These are phyloP conservation scores for Ectemnius continuus DNA, from an alignment of 2,888 invertebrate genomes.

Conservation along the genomic window DNA sequence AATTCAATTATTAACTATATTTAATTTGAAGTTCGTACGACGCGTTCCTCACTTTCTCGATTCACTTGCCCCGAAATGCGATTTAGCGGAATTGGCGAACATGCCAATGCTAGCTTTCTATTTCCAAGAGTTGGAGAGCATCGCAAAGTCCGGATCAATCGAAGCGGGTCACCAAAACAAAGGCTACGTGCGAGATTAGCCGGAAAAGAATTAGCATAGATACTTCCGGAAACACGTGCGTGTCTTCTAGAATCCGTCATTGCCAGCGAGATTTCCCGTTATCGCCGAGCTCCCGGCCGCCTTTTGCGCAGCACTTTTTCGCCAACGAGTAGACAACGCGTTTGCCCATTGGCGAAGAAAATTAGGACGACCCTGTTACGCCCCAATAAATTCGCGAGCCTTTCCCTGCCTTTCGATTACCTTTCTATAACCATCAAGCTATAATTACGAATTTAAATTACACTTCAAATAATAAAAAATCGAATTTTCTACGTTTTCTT, in stretches of 20 bases:
- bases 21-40: no score
- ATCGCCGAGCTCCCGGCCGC: constrained; percentile 3
- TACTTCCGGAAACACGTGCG: constrained; percentile 17
- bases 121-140: constrained; percentile 9
- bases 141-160: constrained; percentile 9
- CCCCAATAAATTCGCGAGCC: no score
- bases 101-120: not conserved
- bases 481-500: no score
- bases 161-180: constrained; percentile 57
- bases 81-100: not conserved
- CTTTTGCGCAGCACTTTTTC: no score
- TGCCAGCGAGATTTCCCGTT: constrained; percentile 39
- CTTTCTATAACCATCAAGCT: no score
- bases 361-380: no score
- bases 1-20: no score
- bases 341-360: no score
- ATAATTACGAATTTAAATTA: no score
- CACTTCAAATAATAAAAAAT: no score
- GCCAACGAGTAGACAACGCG: no score
- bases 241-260: not conserved
- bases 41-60: not conserved
- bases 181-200: constrained; percentile 45
- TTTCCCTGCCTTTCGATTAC: no score
- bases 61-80: constrained; percentile 2
- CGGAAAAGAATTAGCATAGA: constrained; percentile 46